Conservation (phyloP, 2,113 vertebrate genomes). For the Campylomormyrus tamandua region DNA sequence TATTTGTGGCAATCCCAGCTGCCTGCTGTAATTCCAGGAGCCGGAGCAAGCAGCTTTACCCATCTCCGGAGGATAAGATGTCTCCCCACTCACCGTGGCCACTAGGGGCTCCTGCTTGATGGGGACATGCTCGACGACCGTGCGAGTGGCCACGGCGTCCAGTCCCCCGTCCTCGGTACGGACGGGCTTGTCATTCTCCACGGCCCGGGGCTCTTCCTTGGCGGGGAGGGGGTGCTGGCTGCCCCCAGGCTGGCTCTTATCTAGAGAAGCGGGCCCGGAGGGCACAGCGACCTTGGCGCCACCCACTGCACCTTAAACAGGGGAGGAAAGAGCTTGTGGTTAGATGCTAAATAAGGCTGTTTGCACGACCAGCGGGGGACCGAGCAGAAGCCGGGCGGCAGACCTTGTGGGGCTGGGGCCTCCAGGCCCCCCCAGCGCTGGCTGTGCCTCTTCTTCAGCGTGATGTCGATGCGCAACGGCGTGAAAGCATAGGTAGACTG, state of each 20-base stretch:
- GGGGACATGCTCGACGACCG: slow-evolving; percentile 71
- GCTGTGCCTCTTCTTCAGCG: slow-evolving; percentile 88
- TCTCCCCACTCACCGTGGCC: slow-evolving; percentile 63
- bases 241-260: slow-evolving; percentile 79
- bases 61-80: not conserved
- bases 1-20: not conserved
- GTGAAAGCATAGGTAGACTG: slow-evolving; percentile 85
- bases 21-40: not conserved
- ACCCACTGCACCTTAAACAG: slow-evolving; percentile 99
- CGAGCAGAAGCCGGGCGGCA: slow-evolving; percentile 68
- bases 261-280: slow-evolving; percentile 81
- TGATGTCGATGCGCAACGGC: slow-evolving; percentile 78
- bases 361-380: not conserved
- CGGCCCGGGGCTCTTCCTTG: slow-evolving; percentile 79
- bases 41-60: not conserved
- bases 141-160: slow-evolving; percentile 70
- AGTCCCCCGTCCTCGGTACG: slow-evolving; percentile 64
- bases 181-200: slow-evolving; percentile 77
- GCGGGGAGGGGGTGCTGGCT: slow-evolving; percentile 78
- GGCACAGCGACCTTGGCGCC: slow-evolving; percentile 96
- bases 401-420: slow-evolving; percentile 93
- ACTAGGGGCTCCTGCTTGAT: slow-evolving; percentile 80
- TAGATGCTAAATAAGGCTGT: slow-evolving; percentile 49
- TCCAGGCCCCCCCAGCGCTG: slow-evolving; percentile 94
- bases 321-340: slow-evolving; percentile 80